Evolutionary conservation across 2,888 invertebrate species (phyloP).

Genomic region (Erpobdella octoculata): DNA sequence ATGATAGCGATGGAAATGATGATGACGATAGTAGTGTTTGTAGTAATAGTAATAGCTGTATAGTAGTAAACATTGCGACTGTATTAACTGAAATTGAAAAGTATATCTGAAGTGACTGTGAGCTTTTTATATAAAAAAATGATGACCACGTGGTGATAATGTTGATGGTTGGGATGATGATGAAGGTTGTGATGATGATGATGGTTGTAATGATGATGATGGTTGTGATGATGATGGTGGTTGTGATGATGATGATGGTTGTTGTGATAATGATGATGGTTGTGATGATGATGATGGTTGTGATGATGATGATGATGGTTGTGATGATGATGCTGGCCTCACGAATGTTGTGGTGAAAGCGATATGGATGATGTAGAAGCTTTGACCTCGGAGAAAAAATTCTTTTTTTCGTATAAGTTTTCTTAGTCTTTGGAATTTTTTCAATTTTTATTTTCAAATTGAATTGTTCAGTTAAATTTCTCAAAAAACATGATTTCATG

Average conservation of each 20-base stretch:
- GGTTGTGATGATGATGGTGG: background rate
- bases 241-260: background rate
- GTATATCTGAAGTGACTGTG: conserved; percentile 12
- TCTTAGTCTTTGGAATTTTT: too few species aligned
- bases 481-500: too few species aligned
- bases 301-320: conserved; percentile 8
- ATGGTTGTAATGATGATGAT: conserved; percentile 22
- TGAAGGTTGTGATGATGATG: conserved; percentile 22
- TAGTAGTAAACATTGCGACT: background rate
- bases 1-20: background rate
- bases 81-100: background rate
- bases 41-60: background rate
- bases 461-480: too few species aligned
- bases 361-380: too few species aligned
- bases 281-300: conserved; percentile 9
- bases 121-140: background rate
- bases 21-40: background rate
- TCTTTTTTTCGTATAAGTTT: too few species aligned
- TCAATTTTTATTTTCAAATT: too few species aligned
- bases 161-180: conserved; percentile 10
- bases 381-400: too few species aligned
- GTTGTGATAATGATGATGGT: background rate
- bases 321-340: background rate
- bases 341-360: background rate
- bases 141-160: background rate